Base-by-base conservation (phyloP, 2,888 invertebrate species). In the Aspidiotus rigidus region DNA sequence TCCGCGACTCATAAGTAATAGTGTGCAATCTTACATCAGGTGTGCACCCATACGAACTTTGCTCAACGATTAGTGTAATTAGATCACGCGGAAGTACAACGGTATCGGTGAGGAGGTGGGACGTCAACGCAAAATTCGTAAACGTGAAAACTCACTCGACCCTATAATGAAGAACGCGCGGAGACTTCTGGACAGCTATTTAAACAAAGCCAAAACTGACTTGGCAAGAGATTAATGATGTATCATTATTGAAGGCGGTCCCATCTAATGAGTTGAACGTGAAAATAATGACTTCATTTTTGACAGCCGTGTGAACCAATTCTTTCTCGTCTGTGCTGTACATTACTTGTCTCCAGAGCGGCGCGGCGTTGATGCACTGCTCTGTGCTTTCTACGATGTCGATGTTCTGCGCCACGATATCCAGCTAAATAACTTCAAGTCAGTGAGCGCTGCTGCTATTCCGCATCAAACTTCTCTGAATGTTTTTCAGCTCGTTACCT, bases 211-310 rank as follows among this genome's bases (percentile, higher is more conserved):
- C 67, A 67, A 67, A 67, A 67, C 49, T 44, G 60, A 67, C 60
- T 49, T 3, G 44, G 59, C 60, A 17, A n/a, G 60, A 60, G 67
- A 67, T 67, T 67, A 67, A 67, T 67, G 67, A 67, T 67, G 60
- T 67, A 67, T 67, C 67, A 67, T 67, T 67, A 67, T 67, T 67
- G 67, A 67, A 67, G 67, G 67, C 67, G 67, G 67, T 60, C 42
- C 67, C 67, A 59, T 67, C 67, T 67, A 67, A 67, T 67, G 67
- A 67, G 67, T 60, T 67, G 57, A 67, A 67, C 56, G 67, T 67
- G 67, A 67, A 67, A 67, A 67, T 67, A 67, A 67, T 67, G 67
- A 67, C 67, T 67, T 67, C 60, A 67, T 67, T 67, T 67, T 60
- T 57, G 67, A 67, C 67, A 67, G 59, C 67, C 67, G 67, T 67